Conservation (phyloP, 2,797 vertebrate species). For the Acanthurus leucopareius region DNA sequence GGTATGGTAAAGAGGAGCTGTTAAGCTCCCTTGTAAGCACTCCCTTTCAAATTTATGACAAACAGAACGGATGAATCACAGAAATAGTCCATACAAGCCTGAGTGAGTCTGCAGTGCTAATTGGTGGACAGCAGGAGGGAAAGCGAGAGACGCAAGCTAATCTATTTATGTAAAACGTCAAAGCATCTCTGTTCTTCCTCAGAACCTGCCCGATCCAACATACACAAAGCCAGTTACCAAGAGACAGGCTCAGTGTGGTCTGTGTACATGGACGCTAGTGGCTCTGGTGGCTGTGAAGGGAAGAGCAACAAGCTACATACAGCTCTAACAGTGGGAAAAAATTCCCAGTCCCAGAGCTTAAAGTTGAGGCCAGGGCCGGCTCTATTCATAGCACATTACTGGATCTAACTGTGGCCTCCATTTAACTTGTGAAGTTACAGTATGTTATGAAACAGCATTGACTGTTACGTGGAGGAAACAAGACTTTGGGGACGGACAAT, state of each 20-base stretch:
- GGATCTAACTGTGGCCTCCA: slow-evolving; percentile 21
- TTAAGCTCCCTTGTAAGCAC: neutral
- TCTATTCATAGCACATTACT: slow-evolving; percentile 42
- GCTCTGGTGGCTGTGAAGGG: neutral
- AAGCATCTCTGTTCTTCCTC: slow-evolving; percentile 70
- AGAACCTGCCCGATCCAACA: slow-evolving; percentile 27
- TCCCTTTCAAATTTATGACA: slow-evolving; percentile 1
- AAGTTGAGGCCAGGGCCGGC: neutral
- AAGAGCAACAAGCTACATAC: slow-evolving; percentile 6
- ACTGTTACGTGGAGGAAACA: neutral
- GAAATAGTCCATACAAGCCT: slow-evolving; percentile 11
- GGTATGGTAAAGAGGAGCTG: slow-evolving; percentile 3
- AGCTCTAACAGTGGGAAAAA: slow-evolving; percentile 26
- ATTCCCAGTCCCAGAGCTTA: neutral
- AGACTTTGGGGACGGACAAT: neutral
- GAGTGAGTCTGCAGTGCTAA: slow-evolving; percentile 18
- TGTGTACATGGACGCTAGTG: slow-evolving; percentile 1
- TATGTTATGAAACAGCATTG: slow-evolving; percentile 14
- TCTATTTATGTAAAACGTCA: slow-evolving; percentile 63
- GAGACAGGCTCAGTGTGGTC: slow-evolving; percentile 42
- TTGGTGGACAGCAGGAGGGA: neutral
- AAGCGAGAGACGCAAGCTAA: slow-evolving; percentile 4
- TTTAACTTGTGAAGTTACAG: slow-evolving; percentile 31
- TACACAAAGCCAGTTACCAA: slow-evolving; percentile 53
- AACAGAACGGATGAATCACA: neutral